These are phyloP conservation scores for Platypus cylindrus DNA, from an alignment of 2,888 invertebrate species.

Conservation along the genomic window DNA sequence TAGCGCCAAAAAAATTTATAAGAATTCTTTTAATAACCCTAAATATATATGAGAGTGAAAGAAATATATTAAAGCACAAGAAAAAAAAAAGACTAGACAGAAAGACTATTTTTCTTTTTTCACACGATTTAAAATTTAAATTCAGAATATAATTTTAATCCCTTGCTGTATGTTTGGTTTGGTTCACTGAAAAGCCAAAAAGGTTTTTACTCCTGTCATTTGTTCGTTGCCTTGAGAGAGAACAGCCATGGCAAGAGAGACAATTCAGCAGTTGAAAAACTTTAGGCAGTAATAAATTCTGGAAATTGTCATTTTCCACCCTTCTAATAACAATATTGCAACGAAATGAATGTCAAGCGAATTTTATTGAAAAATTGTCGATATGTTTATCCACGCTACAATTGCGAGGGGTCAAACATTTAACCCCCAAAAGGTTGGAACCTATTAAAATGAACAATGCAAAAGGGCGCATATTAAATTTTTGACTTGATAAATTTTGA, in stretches of 20 bases:
- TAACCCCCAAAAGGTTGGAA: slow-evolving; percentile 32
- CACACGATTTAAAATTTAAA: too few species aligned
- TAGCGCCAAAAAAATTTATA: too few species aligned
- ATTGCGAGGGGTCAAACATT: slow-evolving; percentile 35
- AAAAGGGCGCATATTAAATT: slow-evolving; percentile 28
- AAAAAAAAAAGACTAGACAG: too few species aligned
- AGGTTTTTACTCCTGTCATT: too few species aligned
- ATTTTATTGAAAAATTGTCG: slow-evolving; percentile 33
- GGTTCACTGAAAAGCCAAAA: background rate
- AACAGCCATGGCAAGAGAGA: slow-evolving; percentile 9
- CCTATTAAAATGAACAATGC: slow-evolving; percentile 24
- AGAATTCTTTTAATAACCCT: too few species aligned
- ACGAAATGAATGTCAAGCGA: slow-evolving; percentile 7
- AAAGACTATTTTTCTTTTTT: too few species aligned
- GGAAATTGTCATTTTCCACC: slow-evolving; percentile 9
- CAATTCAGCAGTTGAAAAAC: background rate
- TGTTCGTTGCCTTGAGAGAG: slow-evolving; percentile 11
- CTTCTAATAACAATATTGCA: slow-evolving; percentile 2
- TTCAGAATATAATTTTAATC: too few species aligned
- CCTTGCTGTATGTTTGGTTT: background rate
- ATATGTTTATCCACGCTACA: slow-evolving; percentile 35
- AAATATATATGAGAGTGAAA: too few species aligned
- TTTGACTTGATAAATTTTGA: slow-evolving; percentile 31
- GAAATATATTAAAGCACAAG: too few species aligned
- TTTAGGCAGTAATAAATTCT: slow-evolving; percentile 12